These are phyloP conservation scores for Callipepla squamata DNA, from an alignment of 2,113 vertebrate species.

Conservation along the genomic window DNA sequence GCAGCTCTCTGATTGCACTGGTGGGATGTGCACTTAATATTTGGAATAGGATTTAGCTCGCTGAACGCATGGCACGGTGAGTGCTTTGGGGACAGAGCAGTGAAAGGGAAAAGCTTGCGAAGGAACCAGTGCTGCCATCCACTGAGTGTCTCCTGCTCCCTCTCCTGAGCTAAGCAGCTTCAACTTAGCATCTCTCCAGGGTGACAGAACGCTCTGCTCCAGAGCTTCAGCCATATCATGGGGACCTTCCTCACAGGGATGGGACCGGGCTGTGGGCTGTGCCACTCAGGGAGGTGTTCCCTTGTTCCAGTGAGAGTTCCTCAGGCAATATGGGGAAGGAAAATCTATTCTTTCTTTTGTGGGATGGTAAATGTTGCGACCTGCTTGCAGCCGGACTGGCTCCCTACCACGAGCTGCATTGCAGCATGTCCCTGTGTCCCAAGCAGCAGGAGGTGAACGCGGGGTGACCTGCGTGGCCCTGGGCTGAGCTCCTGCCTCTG, in stretches of 20 bases:
- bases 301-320: accelerated
- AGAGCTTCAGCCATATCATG: accelerated
- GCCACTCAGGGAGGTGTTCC: accelerated
- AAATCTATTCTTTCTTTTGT: neutral
- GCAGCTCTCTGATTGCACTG: neutral
- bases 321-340: neutral
- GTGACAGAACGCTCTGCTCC: accelerated
- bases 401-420: neutral
- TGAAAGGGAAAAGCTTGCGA: neutral
- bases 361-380: neutral
- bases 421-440: neutral
- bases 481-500: neutral
- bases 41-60: neutral
- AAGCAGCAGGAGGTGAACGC: accelerated
- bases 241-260: accelerated
- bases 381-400: neutral
- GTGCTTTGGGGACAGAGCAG: accelerated
- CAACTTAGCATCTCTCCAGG: neutral
- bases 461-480: accelerated
- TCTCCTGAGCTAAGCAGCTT: neutral
- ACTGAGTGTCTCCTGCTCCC: conserved; percentile 1
- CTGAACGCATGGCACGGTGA: neutral
- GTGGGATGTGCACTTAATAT: neutral
- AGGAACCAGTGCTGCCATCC: conserved; percentile 18
- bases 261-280: neutral